Evolutionary conservation across 2,113 vertebrate species (phyloP).

Genomic region (Bufo bufo): DNA sequence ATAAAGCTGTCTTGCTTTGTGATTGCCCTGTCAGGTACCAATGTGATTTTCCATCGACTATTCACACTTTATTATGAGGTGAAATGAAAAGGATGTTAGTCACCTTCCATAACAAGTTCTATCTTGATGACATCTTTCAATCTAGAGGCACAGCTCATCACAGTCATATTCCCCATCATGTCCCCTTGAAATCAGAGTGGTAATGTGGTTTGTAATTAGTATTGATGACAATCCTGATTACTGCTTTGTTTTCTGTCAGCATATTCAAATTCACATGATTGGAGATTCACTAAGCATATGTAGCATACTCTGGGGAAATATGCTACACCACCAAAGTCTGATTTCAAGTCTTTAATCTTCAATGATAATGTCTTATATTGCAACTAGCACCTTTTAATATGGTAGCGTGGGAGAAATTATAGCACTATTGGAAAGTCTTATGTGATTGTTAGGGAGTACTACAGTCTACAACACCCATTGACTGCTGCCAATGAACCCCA

Average conservation of each 20-base stretch:
- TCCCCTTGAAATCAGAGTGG: not conserved
- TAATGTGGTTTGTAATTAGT: slow-evolving; percentile 1
- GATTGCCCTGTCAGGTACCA: not conserved
- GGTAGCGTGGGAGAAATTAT: too few relatives aligned
- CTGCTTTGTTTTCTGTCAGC: not conserved
- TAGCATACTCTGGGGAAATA: not conserved
- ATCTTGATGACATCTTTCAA: not conserved
- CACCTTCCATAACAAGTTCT: not conserved
- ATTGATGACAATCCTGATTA: not conserved
- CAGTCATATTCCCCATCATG: not conserved
- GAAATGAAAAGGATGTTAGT: not conserved
- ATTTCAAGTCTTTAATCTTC: not conserved
- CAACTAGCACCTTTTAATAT: not conserved
- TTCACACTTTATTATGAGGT: not conserved
- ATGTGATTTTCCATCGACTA: not conserved
- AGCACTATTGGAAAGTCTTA: too few relatives aligned
- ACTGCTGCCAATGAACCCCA: too few relatives aligned
- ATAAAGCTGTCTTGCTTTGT: not conserved
- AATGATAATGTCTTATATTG: not conserved
- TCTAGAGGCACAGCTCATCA: not conserved
- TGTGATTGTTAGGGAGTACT: too few relatives aligned
- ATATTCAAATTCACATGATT: slow-evolving; percentile 5
- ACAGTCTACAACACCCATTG: too few relatives aligned
- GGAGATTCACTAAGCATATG: not conserved
- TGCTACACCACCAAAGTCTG: not conserved